These are phyloP conservation scores for Drosophila obscura DNA, from an alignment of 1,140 invertebrate species.

Conservation along the genomic window DNA sequence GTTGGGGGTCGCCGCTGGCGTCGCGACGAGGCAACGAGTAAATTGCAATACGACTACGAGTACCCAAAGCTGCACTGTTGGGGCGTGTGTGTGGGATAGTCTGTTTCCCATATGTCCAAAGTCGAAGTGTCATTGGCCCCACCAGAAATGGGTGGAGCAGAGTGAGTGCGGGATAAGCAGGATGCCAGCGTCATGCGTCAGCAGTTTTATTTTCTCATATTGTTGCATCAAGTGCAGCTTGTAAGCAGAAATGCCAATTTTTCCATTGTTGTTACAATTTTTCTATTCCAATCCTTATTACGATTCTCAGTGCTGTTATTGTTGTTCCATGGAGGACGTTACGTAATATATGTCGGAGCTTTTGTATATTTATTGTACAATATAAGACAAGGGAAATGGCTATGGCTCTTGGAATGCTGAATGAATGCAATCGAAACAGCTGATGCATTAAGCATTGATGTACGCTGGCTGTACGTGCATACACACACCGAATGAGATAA, in stretches of 20 bases:
- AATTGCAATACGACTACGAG: constrained; percentile 58
- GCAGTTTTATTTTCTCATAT: constrained; percentile 63
- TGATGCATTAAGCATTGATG: constrained; percentile 38
- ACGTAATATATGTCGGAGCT: constrained; percentile 36
- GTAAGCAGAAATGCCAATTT: constrained; percentile 54
- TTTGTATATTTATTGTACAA: constrained; percentile 40
- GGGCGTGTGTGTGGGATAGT: constrained; percentile 12
- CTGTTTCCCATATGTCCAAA: constrained; percentile 37
- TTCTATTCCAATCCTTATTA: constrained; percentile 6
- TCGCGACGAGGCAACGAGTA: constrained; percentile 42
- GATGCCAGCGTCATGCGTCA: constrained; percentile 60
- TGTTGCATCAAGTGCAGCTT: constrained; percentile 50
- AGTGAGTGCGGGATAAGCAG: constrained; percentile 28
- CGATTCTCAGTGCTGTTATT: constrained; percentile 20
- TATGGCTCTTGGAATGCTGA: constrained; percentile 20
- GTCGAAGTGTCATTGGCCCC: constrained; percentile 66
- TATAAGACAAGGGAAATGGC: constrained; percentile 33
- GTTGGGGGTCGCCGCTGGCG: constrained; percentile 53
- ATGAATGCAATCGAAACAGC: constrained; percentile 45
- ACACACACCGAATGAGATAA: too few species aligned
- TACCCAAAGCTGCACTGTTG: constrained; percentile 36
- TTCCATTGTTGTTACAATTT: constrained; percentile 27
- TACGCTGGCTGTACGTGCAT: constrained; percentile 28
- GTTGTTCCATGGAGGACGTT: constrained; percentile 21
- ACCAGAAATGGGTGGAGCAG: constrained; percentile 9